phyloP scores from a whole-genome alignment of 2,797 vertebrate genomes.

The Gymnothorax javanicus region DNA sequence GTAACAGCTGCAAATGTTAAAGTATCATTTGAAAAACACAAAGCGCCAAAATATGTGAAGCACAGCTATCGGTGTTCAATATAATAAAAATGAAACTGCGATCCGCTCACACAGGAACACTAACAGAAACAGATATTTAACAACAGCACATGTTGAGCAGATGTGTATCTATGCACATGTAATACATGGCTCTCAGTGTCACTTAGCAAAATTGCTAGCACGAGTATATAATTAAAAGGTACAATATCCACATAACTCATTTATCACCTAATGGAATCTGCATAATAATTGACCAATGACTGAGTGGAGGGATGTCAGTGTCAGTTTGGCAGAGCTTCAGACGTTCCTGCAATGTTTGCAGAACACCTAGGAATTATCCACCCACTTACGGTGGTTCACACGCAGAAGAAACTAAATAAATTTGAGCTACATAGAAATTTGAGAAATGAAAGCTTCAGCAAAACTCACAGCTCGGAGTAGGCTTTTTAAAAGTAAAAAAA shows the following conservation, averaged over 20 bases:
- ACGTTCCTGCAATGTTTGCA: neutral
- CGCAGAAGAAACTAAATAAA: neutral
- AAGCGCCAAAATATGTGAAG: neutral
- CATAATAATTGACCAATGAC: neutral
- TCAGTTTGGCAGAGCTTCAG: neutral
- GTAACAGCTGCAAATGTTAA: neutral
- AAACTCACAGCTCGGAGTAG: neutral
- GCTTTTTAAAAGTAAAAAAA: neutral
- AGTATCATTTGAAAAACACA: slow-evolving; percentile 4
- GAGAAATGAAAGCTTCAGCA: neutral
- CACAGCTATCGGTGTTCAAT: neutral
- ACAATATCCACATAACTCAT: neutral
- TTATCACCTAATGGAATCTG: neutral
- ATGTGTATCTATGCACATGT: slow-evolving; percentile 7
- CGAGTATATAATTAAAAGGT: neutral
- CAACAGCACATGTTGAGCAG: slow-evolving; percentile 20
- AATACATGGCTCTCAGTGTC: neutral
- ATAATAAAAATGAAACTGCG: neutral
- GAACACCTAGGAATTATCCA: neutral
- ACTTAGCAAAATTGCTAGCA: neutral
- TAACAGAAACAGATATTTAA: neutral
- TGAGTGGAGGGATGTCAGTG: neutral
- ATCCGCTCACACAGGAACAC: slow-evolving; percentile 27
- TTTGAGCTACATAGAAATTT: neutral
- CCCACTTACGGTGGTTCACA: neutral